phyloP scores from a whole-genome alignment of 2,113 vertebrate genomes.

The Sterrhoptilus dennistouni region DNA sequence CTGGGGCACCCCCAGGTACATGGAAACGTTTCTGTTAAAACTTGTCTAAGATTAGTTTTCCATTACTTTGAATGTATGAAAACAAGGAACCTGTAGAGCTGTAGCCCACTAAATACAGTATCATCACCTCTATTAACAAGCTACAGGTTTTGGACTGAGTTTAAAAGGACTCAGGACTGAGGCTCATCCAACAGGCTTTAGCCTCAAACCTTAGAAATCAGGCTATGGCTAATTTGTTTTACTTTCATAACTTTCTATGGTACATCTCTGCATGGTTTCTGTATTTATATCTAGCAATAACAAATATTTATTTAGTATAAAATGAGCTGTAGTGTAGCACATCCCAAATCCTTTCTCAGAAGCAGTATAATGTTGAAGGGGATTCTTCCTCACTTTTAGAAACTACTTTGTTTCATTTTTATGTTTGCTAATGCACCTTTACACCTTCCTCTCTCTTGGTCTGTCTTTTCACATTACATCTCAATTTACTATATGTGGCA shows the following conservation, averaged over 20 bases:
- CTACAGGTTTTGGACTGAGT: not conserved
- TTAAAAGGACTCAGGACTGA: not conserved
- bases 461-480: not conserved
- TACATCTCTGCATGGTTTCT: not conserved
- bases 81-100: not conserved
- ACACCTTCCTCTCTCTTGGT: not conserved
- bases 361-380: not conserved
- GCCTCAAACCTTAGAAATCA: not conserved
- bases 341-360: not conserved
- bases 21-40: not conserved
- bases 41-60: not conserved
- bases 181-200: not conserved
- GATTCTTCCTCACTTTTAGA: not conserved
- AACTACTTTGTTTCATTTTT: not conserved
- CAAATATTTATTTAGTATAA: not conserved
- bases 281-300: not conserved
- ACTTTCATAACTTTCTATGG: not conserved
- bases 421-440: not conserved
- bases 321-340: accelerated
- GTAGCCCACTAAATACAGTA: not conserved
- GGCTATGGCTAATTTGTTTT: not conserved
- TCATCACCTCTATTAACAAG: not conserved
- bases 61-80: not conserved
- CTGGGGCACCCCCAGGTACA: not conserved
- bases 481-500: not conserved